Evolutionary conservation across 2,888 invertebrate species (phyloP).

Genomic region (Calephelis perditalis): DNA sequence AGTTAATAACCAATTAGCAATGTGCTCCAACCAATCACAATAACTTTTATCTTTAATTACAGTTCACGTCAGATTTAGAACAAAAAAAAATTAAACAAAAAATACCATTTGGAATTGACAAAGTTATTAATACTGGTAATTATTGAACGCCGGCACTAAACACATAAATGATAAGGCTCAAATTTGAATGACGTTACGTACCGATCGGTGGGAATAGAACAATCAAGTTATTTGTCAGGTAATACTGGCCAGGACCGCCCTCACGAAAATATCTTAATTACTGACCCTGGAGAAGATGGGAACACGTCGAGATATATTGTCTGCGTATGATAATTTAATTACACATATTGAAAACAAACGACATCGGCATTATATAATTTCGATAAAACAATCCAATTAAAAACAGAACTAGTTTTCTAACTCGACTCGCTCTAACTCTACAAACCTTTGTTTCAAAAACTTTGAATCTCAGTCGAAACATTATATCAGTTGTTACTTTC

Average conservation of each 20-base stretch:
- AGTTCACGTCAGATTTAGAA: conserved; percentile 44
- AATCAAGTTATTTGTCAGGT: conserved; percentile 64
- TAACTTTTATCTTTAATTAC: conserved; percentile 72
- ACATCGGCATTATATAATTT: too few relatives aligned
- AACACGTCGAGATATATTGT: conserved; percentile 2
- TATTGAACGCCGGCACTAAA: neutral
- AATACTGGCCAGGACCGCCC: conserved; percentile 47
- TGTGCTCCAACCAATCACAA: conserved; percentile 74
- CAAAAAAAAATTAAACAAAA: conserved; percentile 32
- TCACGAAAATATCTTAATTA: conserved; percentile 46
- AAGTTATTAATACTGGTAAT: conserved; percentile 1
- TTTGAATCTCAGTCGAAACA: too few relatives aligned
- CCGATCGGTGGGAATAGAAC: conserved; percentile 25
- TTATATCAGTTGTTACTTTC: too few relatives aligned
- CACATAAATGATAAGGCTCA: neutral
- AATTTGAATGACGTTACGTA: neutral
- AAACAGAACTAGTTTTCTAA: too few relatives aligned
- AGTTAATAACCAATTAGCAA: conserved; percentile 61
- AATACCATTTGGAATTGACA: conserved; percentile 26
- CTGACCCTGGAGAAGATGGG: conserved; percentile 24
- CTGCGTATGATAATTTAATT: conserved; percentile 5
- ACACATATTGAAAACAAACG: neutral
- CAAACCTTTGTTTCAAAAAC: too few relatives aligned
- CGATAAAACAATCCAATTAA: too few relatives aligned
- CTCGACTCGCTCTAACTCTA: too few relatives aligned